phyloP scores from a whole-genome alignment of 2,888 invertebrate genomes.

The Halictus quadricinctus region DNA sequence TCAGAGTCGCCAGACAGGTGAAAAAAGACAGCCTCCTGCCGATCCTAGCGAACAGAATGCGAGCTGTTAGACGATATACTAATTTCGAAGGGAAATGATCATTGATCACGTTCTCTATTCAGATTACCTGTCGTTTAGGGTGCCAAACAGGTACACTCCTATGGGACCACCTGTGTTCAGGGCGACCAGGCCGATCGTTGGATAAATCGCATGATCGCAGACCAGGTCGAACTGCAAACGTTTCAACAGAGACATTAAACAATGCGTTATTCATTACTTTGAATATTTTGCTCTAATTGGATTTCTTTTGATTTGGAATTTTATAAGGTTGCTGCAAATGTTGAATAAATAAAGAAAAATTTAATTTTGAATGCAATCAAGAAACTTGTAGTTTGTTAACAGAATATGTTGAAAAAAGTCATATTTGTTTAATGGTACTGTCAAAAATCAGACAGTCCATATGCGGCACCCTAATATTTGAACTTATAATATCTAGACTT shows the following conservation, averaged over 20 bases:
- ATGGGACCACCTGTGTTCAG: conserved; percentile 94
- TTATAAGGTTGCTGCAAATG: too few species aligned
- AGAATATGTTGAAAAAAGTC: too few species aligned
- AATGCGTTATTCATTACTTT: neutral
- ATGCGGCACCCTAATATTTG: too few species aligned
- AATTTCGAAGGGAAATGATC: too few species aligned
- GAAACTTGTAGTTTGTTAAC: too few species aligned
- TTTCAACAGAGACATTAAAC: conserved; percentile 12
- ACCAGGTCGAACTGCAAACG: conserved; percentile 93
- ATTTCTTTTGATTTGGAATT: too few species aligned
- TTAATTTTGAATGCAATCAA: too few species aligned
- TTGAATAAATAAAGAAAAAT: too few species aligned
- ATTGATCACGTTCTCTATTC: neutral
- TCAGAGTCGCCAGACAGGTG: conserved; percentile 91
- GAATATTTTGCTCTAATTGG: too few species aligned
- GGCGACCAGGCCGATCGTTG: conserved; percentile 92
- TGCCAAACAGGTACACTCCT: conserved; percentile 94
- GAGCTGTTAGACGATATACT: neutral
- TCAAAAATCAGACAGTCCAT: too few species aligned
- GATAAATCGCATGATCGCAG: conserved; percentile 93
- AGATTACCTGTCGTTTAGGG: conserved; percentile 89
- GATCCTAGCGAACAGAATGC: conserved; percentile 83
- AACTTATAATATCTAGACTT: too few species aligned
- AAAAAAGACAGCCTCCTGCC: conserved; percentile 94
- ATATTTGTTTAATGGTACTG: too few species aligned